Base-by-base conservation (phyloP, 2,888 invertebrate species). In the Acanthopleura granulata region DNA sequence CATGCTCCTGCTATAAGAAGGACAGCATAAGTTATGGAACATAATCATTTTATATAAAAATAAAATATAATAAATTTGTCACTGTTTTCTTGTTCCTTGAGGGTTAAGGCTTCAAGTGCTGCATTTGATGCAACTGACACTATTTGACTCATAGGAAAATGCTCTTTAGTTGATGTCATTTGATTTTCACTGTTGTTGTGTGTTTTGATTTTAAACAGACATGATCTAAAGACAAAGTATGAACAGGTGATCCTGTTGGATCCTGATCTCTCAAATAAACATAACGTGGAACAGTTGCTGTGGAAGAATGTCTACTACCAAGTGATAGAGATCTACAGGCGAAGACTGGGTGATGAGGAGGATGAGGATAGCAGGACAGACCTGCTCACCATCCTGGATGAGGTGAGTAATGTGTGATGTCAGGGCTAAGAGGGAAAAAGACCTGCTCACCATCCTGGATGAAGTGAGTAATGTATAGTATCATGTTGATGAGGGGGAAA, bases 291-390 rank as follows among this genome's bases (percentile, higher is more conserved):
- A 86, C 95, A 95, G 85, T 94, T 95, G 87, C 94, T 97, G 90
- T 97, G 97, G 97, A 97, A 96, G 90, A 93, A 96, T 78, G 92
- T 96, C 4, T 97, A 95, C 90, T 95, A 97, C 89, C 90, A 91
- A 88, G 94, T 96, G 79, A 96, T 97, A 81, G 97, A 97, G 90
- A 92, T 94, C 82, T 92, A 96, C 83, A 92, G 96, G 81, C 95
- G 94, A 89, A 93, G 93, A 80, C 93, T 94, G 86, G 89, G 91
- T 0, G 93, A 93, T 0, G 92, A 93, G 0, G 93, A 93, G 77
- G 94, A 94, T 79, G 93, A 93, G 22, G 92, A 93, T 82, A 93
- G 93, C 83, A 94, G 94, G 78, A 92, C 93, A 82, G 92, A 93
- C 81, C 92, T 94, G 87, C 92, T 94, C 79, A 92, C 92, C 78